Evolutionary conservation across 1,140 invertebrate species (phyloP).

Genomic region (Artemia franciscana): DNA sequence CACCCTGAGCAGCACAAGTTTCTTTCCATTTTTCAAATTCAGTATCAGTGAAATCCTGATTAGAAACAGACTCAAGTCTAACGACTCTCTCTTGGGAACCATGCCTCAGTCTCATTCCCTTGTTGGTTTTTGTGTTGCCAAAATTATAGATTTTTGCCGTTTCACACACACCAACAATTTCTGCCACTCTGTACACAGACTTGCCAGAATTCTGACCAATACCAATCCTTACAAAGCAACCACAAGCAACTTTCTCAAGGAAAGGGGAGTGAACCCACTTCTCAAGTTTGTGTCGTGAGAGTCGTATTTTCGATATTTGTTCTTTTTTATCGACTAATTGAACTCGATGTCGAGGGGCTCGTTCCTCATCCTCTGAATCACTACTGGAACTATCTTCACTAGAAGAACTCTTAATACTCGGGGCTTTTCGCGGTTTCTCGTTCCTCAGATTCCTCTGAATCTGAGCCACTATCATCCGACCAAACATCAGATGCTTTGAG

Average conservation of each 20-base stretch:
- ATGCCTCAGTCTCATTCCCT: slow-evolving; percentile 47
- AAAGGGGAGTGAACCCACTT: slow-evolving; percentile 86
- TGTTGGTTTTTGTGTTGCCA: slow-evolving; percentile 76
- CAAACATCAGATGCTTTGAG: slow-evolving; percentile 84
- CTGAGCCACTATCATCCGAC: slow-evolving; percentile 75
- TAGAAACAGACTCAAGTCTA: slow-evolving; percentile 88
- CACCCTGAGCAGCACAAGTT: slow-evolving; percentile 44
- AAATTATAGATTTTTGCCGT: slow-evolving; percentile 83
- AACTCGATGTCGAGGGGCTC: slow-evolving; percentile 26
- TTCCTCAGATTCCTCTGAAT: slow-evolving; percentile 32
- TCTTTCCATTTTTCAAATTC: slow-evolving; percentile 88
- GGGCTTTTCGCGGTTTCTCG: slow-evolving; percentile 3
- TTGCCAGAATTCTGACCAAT: slow-evolving; percentile 75
- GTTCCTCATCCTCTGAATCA: slow-evolving; percentile 12
- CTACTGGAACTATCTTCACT: slow-evolving; percentile 11
- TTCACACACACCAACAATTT: slow-evolving; percentile 83
- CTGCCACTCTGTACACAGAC: slow-evolving; percentile 75
- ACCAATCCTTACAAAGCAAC: slow-evolving; percentile 86
- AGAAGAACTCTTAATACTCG: slow-evolving; percentile 3
- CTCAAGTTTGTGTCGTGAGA: slow-evolving; percentile 80
- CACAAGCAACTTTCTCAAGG: slow-evolving; percentile 64
- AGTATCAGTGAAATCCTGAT: slow-evolving; percentile 73
- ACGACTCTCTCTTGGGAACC: slow-evolving; percentile 78
- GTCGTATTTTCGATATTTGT: slow-evolving; percentile 61
- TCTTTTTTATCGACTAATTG: slow-evolving; percentile 44